phyloP scores from a whole-genome alignment of 1,140 invertebrate species.

The Drosophila bipectinata region DNA sequence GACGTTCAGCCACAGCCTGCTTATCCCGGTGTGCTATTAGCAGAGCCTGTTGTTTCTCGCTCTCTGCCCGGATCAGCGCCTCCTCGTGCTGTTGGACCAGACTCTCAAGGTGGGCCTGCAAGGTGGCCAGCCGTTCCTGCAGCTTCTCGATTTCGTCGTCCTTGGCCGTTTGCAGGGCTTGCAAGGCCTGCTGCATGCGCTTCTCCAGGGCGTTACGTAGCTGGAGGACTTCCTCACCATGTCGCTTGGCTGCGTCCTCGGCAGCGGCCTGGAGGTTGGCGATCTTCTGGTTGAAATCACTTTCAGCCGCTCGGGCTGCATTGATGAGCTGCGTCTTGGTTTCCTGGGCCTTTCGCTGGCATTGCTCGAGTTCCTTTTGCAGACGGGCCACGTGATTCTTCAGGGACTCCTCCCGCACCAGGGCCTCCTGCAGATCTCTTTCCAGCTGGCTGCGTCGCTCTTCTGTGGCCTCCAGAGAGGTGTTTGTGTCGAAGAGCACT shows the following conservation, averaged over 20 bases:
- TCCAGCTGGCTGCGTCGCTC: constrained; percentile 89
- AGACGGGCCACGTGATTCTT: constrained; percentile 89
- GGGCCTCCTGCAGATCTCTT: constrained; percentile 89
- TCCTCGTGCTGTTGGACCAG: constrained; percentile 93
- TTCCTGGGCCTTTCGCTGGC: constrained; percentile 90
- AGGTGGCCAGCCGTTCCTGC: constrained; percentile 89
- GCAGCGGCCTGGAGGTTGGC: constrained; percentile 89
- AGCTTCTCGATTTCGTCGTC: constrained; percentile 90
- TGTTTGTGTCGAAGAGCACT: constrained; percentile 91
- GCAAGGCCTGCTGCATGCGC: constrained; percentile 88
- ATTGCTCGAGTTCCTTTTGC: constrained; percentile 90
- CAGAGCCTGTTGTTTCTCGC: constrained; percentile 94
- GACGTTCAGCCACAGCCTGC: constrained; percentile 90
- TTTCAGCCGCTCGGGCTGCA: constrained; percentile 89
- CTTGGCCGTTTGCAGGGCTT: constrained; percentile 89
- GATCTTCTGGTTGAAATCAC: constrained; percentile 90
- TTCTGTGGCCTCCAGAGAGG: constrained; percentile 90
- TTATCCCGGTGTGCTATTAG: constrained; percentile 94
- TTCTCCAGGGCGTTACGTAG: constrained; percentile 89
- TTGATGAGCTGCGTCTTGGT: constrained; percentile 89
- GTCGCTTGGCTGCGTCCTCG: constrained; percentile 89
- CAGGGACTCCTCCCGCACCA: constrained; percentile 90
- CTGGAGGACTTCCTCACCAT: constrained; percentile 92
- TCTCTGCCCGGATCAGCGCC: constrained; percentile 91
- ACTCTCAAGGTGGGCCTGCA: constrained; percentile 90